Percentiles rank a stretch among this genome's conserved stretches.
These are phyloP conservation scores for Schrankia costaestrigalis DNA, from an alignment of 2,888 invertebrate genomes.

Conservation along the genomic window DNA sequence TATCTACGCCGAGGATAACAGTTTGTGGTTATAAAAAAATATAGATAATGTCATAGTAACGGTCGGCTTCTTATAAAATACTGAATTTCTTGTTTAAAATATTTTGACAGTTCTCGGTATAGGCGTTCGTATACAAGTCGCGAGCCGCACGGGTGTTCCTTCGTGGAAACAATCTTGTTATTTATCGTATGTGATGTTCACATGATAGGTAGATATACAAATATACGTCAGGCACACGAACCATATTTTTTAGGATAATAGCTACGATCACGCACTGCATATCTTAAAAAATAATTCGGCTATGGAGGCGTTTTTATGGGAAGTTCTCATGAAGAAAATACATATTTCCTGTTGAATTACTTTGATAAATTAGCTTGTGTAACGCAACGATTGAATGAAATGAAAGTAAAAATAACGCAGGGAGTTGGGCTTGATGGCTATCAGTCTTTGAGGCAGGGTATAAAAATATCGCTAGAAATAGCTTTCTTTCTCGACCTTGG, in stretches of 20 bases:
- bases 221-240: constrained; percentile 11
- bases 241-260: constrained; percentile 26
- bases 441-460: too few relatives aligned
- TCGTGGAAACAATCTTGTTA: constrained; percentile 53
- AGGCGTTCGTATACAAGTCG: constrained; percentile 34
- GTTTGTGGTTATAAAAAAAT: constrained; percentile 53
- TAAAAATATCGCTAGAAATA: too few relatives aligned
- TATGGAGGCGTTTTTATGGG: constrained; percentile 28
- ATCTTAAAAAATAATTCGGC: constrained; percentile 24
- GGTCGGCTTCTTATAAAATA: constrained; percentile 57
- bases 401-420: constrained; percentile 15
- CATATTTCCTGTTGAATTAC: constrained; percentile 29
- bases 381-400: constrained; percentile 26
- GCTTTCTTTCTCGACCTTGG: too few relatives aligned
- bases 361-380: constrained; percentile 28
- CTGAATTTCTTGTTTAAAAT: constrained; percentile 60
- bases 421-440: too few relatives aligned
- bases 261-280: constrained; percentile 23
- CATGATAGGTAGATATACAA: constrained; percentile 14
- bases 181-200: constrained; percentile 42
- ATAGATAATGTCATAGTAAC: constrained; percentile 60
- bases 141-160: constrained; percentile 50
- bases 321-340: constrained; percentile 31
- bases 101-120: constrained; percentile 76
- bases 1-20: constrained; percentile 46